A percentile compares a stretch with the other conserved stretches of the same genome.
Conservation (phyloP, 2,797 vertebrate species). For the Pseudochaenichthys georgianus region DNA sequence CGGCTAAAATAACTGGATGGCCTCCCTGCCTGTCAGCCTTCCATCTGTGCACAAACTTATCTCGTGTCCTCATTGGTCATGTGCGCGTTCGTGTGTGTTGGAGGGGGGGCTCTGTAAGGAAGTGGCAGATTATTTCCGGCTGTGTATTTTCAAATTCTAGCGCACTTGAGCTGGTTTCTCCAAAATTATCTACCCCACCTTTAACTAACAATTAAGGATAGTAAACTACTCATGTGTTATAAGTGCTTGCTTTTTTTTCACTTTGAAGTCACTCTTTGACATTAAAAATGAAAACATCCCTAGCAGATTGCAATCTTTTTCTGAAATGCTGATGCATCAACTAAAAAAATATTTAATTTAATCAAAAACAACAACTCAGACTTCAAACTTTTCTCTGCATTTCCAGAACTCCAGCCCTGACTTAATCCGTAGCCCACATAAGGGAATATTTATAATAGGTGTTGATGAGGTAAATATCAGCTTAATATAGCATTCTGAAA, state of each 20-base stretch:
- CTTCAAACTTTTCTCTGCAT: conserved; percentile 5
- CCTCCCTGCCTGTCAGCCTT: no score
- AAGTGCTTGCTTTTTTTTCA: conserved; percentile 44
- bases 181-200: no score
- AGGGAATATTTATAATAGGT: conserved; percentile 17
- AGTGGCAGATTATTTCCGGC: no score
- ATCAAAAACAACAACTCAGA: conserved; percentile 11
- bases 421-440: conserved; percentile 2
- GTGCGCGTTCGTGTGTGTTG: no score
- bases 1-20: no score
- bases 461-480: conserved; percentile 40
- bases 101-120: no score
- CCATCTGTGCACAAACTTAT: no score
- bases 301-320: conserved; percentile 20
- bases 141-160: no score
- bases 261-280: conserved; percentile 19
- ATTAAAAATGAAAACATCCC: conserved; percentile 22
- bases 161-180: no score
- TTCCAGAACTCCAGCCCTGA: conserved; percentile 20
- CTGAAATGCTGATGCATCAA: not conserved
- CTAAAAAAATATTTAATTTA: conserved; percentile 25
- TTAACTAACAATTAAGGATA: conserved; percentile 19
- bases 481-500: conserved; percentile 28
- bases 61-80: no score
- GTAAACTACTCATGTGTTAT: conserved; percentile 20